Conservation (phyloP, 2,888 invertebrate genomes). For the Rhyacophila evoluta region DNA sequence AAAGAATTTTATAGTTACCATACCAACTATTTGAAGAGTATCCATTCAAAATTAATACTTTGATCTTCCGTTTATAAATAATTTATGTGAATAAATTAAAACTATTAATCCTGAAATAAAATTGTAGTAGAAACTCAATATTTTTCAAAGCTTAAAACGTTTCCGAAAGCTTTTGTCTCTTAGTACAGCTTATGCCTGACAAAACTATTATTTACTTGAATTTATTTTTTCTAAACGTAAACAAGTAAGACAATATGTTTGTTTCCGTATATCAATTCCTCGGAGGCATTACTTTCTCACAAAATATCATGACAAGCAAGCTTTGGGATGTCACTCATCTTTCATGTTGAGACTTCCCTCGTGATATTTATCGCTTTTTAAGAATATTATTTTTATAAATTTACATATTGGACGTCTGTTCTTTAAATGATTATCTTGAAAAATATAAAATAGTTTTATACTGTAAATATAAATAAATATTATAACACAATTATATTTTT, state of each 20-base stretch:
- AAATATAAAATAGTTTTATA: too few relatives aligned
- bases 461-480: too few relatives aligned
- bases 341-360: neutral
- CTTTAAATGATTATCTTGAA: too few relatives aligned
- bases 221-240: neutral
- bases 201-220: neutral
- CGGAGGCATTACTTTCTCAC: neutral
- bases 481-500: too few relatives aligned
- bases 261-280: neutral
- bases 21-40: too few relatives aligned
- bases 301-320: conserved; percentile 1
- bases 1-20: too few relatives aligned
- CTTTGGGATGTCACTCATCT: neutral
- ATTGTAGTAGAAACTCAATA: too few relatives aligned
- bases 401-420: neutral
- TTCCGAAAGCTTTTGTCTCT: neutral
- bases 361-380: neutral
- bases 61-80: too few relatives aligned
- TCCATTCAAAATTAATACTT: too few relatives aligned
- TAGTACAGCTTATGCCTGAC: neutral
- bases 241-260: neutral
- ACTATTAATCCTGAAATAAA: too few relatives aligned
- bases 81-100: too few relatives aligned
- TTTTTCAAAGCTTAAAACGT: too few relatives aligned
- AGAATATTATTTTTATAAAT: neutral